These are phyloP conservation scores for Myotis davidii DNA, from an alignment of 2,113 vertebrate genomes.

Conservation along the genomic window DNA sequence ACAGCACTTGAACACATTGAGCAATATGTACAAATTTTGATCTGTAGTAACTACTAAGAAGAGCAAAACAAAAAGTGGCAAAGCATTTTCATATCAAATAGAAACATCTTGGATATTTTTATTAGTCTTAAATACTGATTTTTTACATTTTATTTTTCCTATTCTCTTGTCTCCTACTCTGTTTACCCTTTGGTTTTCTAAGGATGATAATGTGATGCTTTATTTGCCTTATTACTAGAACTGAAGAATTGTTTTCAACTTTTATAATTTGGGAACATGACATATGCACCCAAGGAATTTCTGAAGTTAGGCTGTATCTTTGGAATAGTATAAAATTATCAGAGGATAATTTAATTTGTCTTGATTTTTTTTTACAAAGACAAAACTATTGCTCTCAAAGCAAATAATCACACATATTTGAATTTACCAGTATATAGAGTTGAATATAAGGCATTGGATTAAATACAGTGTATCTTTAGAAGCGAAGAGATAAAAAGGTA, in stretches of 20 bases:
- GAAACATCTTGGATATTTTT: constrained; percentile 21
- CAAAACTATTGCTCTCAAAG: background rate
- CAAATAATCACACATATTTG: background rate
- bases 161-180: background rate
- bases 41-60: background rate
- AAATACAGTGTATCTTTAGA: background rate
- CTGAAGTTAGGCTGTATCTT: constrained; percentile 10
- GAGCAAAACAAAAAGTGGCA: constrained; percentile 28
- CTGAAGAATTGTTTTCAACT: constrained; percentile 24
- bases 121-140: background rate
- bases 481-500: background rate
- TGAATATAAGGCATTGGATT: background rate
- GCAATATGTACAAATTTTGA: background rate
- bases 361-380: constrained; percentile 21
- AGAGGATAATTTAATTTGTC: background rate
- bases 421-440: background rate
- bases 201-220: background rate
- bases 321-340: background rate
- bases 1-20: background rate
- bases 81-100: background rate
- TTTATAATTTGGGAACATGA: background rate
- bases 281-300: background rate
- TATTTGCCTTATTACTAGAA: background rate
- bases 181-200: background rate
- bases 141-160: background rate